These are phyloP conservation scores for Prenolepis imparis DNA, from an alignment of 2,888 invertebrate species.

Conservation along the genomic window DNA sequence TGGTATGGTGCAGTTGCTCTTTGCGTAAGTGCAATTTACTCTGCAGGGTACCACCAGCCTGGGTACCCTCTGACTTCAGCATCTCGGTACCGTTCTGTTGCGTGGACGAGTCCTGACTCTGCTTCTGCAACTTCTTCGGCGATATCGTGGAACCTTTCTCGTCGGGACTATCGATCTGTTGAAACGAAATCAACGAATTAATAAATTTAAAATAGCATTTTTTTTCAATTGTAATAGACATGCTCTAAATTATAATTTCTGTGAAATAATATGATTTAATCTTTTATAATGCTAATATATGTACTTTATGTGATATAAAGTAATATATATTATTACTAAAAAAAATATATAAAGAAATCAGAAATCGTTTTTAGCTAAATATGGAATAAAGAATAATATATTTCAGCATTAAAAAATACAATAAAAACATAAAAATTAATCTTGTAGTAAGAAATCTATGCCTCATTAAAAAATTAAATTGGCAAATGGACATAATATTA, in stretches of 20 bases:
- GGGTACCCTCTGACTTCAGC: constrained; percentile 93
- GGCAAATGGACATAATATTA: not conserved
- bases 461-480: not conserved
- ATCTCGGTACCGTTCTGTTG: constrained; percentile 86
- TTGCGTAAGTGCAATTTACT: constrained; percentile 80
- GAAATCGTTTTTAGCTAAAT: not conserved
- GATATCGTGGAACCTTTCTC: constrained; percentile 87
- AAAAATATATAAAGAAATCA: not conserved
- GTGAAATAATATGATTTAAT: constrained; percentile 8
- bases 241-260: not conserved
- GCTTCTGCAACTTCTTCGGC: constrained; percentile 87
- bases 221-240: not conserved
- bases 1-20: constrained; percentile 85
- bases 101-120: constrained; percentile 86
- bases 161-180: constrained; percentile 83
- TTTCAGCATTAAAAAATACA: not conserved
- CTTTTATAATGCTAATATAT: not conserved
- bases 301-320: not conserved
- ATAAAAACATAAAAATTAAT: not conserved
- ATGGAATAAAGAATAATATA: not conserved
- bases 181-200: not conserved
- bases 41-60: constrained; percentile 92
- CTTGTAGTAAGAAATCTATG: not conserved
- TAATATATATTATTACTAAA: not conserved
- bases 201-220: not conserved